Percentiles rank a stretch among this genome's conserved stretches.
Conservation (phyloP, 2,797 vertebrate species). For the Neoniphon sammara region DNA sequence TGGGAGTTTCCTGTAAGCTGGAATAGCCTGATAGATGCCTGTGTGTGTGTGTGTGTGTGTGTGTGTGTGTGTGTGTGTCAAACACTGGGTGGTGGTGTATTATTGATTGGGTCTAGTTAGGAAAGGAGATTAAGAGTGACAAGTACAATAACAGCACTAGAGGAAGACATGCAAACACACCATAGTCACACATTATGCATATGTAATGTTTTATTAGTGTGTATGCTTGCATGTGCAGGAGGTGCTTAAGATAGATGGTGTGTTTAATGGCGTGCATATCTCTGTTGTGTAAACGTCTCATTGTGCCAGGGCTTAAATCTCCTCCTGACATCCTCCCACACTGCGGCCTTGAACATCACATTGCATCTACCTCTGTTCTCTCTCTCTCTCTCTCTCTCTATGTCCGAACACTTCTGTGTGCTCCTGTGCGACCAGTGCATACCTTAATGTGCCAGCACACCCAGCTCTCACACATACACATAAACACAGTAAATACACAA, state of each 20-base stretch:
- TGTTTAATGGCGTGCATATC: not conserved
- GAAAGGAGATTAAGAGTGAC: not conserved
- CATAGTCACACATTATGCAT: not conserved
- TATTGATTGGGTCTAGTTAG: not conserved
- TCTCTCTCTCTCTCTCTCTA: not conserved
- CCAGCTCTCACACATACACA: constrained; percentile 2
- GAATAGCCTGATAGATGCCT: too few species aligned
- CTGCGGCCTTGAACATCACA: constrained; percentile 14
- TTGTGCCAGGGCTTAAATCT: constrained; percentile 11
- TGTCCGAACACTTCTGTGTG: not conserved
- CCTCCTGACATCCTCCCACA: constrained; percentile 28
- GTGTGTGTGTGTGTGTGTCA: not conserved
- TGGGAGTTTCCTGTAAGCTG: too few species aligned
- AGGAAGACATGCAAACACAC: not conserved
- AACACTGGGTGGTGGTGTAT: not conserved
- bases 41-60: constrained; percentile 2
- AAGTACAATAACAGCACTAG: not conserved
- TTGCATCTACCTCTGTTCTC: not conserved
- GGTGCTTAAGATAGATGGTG: not conserved
- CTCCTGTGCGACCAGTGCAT: constrained; percentile 29
- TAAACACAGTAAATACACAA: constrained; percentile 30
- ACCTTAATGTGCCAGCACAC: constrained; percentile 28
- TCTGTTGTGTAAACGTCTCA: not conserved
- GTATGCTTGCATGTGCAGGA: not conserved
- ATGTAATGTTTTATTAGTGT: not conserved